Conservation (phyloP, 2,888 invertebrate genomes). For the Polymixis flavicincta region DNA sequence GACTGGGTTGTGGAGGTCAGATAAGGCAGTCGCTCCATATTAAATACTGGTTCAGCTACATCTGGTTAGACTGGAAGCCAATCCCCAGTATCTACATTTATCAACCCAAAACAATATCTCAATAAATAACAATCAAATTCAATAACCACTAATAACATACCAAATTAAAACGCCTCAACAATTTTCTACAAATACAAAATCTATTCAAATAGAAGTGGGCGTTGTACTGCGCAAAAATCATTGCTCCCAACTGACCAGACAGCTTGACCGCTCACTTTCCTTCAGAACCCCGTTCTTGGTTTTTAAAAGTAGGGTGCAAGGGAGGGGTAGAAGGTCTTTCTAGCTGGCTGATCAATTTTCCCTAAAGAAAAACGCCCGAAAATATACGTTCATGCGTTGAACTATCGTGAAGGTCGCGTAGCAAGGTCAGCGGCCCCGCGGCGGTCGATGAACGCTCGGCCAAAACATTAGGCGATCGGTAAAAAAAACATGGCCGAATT, state of each 20-base stretch:
- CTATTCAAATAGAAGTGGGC: slow-evolving; percentile 70
- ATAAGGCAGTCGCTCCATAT: too few species aligned
- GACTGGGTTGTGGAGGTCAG: too few species aligned
- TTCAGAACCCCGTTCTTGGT: slow-evolving; percentile 14
- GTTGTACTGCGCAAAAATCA: slow-evolving; percentile 74
- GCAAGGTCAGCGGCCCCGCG: slow-evolving; percentile 82
- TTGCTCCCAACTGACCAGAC: slow-evolving; percentile 78
- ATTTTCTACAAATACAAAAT: slow-evolving; percentile 46
- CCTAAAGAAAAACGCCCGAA: slow-evolving; percentile 87
- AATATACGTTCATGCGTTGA: slow-evolving; percentile 80
- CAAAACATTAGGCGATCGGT: slow-evolving; percentile 76
- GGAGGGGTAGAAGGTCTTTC: slow-evolving; percentile 70
- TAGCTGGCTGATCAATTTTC: slow-evolving; percentile 82
- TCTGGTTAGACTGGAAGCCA: too few species aligned
- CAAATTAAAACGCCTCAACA: slow-evolving; percentile 32
- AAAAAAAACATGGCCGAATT: slow-evolving; percentile 61
- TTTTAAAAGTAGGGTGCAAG: slow-evolving; percentile 17
- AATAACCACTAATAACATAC: neutral
- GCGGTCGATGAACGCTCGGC: slow-evolving; percentile 73
- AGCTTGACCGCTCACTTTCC: slow-evolving; percentile 63
- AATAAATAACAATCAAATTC: neutral
- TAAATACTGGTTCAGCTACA: too few species aligned
- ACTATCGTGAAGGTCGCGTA: slow-evolving; percentile 82
- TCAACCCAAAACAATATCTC: neutral
- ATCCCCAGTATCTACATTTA: neutral